Conservation (phyloP, 2,113 vertebrate species). For the Paralichthys olivaceus region DNA sequence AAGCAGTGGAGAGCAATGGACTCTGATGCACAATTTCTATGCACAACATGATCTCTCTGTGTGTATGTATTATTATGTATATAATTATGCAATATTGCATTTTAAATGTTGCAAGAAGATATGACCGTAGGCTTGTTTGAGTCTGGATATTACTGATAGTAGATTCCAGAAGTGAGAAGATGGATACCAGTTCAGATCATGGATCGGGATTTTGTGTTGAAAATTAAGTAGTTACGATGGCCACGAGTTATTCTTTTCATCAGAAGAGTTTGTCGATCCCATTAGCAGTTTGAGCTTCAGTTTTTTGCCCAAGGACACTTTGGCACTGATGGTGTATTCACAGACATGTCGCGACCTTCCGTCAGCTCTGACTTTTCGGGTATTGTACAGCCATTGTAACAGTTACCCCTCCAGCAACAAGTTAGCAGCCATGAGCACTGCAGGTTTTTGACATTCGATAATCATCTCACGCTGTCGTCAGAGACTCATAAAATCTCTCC, state of each 20-base stretch:
- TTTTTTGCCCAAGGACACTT: slow-evolving; percentile 3
- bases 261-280: neutral
- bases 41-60: too few relatives aligned
- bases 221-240: too few relatives aligned
- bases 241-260: neutral
- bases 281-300: neutral
- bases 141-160: too few relatives aligned
- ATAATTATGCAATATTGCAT: too few relatives aligned
- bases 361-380: neutral
- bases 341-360: neutral
- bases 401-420: neutral
- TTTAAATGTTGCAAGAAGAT: too few relatives aligned
- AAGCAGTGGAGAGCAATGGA: too few relatives aligned
- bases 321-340: neutral
- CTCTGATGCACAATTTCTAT: too few relatives aligned
- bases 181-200: too few relatives aligned
- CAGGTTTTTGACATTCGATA: slow-evolving; percentile 5
- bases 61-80: too few relatives aligned
- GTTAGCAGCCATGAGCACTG: neutral
- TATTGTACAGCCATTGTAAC: neutral
- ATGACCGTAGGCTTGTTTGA: too few relatives aligned
- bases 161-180: too few relatives aligned
- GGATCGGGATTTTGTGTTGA: too few relatives aligned
- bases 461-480: neutral
- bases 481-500: slow-evolving; percentile 7